Evolutionary conservation across 2,113 vertebrate genomes (phyloP).

Genomic region (Apistogramma diplotaenia): DNA sequence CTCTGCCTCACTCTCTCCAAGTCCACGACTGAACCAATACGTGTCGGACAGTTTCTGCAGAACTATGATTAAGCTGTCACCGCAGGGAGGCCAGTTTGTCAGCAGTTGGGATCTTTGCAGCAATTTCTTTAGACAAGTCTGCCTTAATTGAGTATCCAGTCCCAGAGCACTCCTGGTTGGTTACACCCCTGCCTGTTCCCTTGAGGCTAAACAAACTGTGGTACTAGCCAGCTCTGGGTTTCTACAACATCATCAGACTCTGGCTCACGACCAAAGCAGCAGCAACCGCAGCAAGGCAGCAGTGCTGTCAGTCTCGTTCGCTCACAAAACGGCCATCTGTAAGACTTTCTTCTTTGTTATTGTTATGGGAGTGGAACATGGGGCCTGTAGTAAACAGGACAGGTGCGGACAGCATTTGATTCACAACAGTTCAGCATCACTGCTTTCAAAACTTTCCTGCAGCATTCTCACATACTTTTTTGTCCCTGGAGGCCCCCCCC

Average conservation of each 20-base stretch:
- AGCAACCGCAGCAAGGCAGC: neutral
- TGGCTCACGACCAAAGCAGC: constrained; percentile 43
- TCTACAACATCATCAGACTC: constrained; percentile 39
- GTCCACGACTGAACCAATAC: constrained; percentile 20
- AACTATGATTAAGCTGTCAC: constrained; percentile 61
- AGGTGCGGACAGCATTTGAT: constrained; percentile 31
- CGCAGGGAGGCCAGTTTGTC: constrained; percentile 40
- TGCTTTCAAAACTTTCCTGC: constrained; percentile 59
- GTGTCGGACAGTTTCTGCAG: constrained; percentile 46
- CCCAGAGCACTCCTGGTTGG: constrained; percentile 22
- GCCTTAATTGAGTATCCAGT: constrained; percentile 61
- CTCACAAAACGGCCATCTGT: constrained; percentile 29
- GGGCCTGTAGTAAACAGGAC: constrained; percentile 47
- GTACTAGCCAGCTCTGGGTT: constrained; percentile 18
- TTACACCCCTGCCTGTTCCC: constrained; percentile 37
- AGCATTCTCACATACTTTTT: constrained; percentile 33
- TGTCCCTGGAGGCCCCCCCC: constrained; percentile 48
- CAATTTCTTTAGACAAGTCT: constrained; percentile 53
- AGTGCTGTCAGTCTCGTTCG: constrained; percentile 11
- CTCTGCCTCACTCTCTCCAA: neutral
- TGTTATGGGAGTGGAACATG: constrained; percentile 6
- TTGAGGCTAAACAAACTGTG: constrained; percentile 53
- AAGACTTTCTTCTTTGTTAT: constrained; percentile 12
- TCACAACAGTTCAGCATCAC: constrained; percentile 56
- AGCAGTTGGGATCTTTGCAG: constrained; percentile 45